Evolutionary conservation across 2,888 invertebrate species (phyloP).

Genomic region (Perithous albicinctus): DNA sequence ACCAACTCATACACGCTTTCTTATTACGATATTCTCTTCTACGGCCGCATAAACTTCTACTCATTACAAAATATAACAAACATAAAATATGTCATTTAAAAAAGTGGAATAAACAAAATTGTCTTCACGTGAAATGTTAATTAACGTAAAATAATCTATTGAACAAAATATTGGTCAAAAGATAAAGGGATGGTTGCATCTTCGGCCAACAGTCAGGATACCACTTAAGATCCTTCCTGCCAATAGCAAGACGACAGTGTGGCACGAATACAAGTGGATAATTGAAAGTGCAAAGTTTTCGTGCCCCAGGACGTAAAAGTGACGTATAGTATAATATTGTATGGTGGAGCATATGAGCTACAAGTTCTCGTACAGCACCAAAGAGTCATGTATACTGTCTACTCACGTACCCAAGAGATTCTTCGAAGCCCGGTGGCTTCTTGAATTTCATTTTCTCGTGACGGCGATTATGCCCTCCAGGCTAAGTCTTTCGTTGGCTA

Average conservation of each 20-base stretch:
- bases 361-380: background rate
- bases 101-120: too few species aligned
- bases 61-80: too few species aligned
- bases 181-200: background rate
- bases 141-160: background rate
- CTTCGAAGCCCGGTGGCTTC: slow-evolving; percentile 62
- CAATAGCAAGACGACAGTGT: slow-evolving; percentile 42
- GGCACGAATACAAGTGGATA: slow-evolving; percentile 54
- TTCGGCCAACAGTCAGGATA: slow-evolving; percentile 7
- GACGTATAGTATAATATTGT: slow-evolving; percentile 38
- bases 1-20: too few species aligned
- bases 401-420: slow-evolving; percentile 27
- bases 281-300: slow-evolving; percentile 66
- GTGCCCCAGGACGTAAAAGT: slow-evolving; percentile 64
- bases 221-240: slow-evolving; percentile 30
- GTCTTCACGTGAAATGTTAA: background rate
- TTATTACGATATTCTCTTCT: too few species aligned
- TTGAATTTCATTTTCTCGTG: slow-evolving; percentile 62
- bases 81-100: too few species aligned
- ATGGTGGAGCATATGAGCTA: background rate
- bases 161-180: background rate
- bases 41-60: too few species aligned
- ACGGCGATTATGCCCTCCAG: slow-evolving; percentile 51
- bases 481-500: slow-evolving; percentile 22
- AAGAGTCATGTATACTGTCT: background rate